Evolutionary conservation across 64 coral and sea anemone species (phyloP).

Genomic region (Astreopora myriophthalma): DNA sequence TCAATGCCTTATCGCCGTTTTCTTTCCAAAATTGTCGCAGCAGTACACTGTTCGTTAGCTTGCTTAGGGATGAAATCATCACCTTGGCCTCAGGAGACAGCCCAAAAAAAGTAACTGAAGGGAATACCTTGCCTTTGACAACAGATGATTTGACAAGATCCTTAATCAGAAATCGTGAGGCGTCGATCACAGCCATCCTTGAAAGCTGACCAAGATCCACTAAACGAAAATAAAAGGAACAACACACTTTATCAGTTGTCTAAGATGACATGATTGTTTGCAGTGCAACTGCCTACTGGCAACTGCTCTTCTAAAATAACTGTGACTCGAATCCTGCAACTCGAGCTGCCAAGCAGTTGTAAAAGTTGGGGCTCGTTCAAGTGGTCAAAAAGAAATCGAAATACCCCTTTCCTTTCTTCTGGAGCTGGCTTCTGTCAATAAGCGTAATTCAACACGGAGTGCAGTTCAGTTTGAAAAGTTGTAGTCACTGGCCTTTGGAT

Average conservation of each 20-base stretch:
- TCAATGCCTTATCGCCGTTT: slow-evolving; percentile 18
- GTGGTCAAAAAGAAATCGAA: too few relatives aligned
- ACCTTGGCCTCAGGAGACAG: slow-evolving; percentile 8
- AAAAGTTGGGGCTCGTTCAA: too few relatives aligned
- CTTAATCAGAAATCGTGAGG: neutral
- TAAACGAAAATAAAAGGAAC: neutral
- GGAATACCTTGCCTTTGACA: neutral
- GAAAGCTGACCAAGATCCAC: slow-evolving; percentile 15
- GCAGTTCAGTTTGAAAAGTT: too few relatives aligned
- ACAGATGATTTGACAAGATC: neutral
- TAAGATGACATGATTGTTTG: neutral
- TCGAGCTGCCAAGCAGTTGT: too few relatives aligned
- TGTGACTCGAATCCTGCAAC: too few relatives aligned
- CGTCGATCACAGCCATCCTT: neutral
- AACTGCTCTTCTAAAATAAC: neutral
- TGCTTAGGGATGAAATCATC: slow-evolving; percentile 10
- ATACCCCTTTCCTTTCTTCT: too few relatives aligned
- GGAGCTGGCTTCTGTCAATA: too few relatives aligned
- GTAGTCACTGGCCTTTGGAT: too few relatives aligned
- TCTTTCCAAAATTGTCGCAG: slow-evolving; percentile 58
- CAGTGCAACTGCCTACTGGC: neutral
- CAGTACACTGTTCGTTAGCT: neutral
- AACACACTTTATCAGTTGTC: neutral
- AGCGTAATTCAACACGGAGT: too few relatives aligned
- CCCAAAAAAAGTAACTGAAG: slow-evolving; percentile 27